Conservation (phyloP, 2,113 vertebrate species). For the Chaetops frenatus region DNA sequence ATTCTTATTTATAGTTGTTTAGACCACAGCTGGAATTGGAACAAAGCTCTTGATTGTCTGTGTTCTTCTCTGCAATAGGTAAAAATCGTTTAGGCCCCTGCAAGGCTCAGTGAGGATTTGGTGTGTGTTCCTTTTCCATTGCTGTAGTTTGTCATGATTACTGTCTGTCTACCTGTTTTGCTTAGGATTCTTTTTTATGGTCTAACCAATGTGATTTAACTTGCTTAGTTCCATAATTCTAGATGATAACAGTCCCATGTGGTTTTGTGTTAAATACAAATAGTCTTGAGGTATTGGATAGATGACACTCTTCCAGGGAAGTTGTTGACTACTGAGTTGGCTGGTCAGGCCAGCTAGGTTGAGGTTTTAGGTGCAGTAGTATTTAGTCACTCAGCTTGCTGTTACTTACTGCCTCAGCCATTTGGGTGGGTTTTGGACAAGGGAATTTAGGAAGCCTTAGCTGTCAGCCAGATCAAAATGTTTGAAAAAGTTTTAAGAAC, state of each 20-base stretch:
- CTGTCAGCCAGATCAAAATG: neutral
- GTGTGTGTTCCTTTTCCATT: neutral
- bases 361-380: neutral
- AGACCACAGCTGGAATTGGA: neutral
- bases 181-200: neutral
- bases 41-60: neutral
- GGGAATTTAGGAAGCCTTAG: neutral
- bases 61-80: neutral
- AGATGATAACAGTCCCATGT: neutral
- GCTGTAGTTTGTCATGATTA: neutral
- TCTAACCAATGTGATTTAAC: neutral
- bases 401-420: rapidly evolving
- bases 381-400: neutral
- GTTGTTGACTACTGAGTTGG: neutral
- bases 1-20: neutral
- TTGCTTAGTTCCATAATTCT: neutral
- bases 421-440: neutral
- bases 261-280: neutral
- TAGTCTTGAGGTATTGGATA: neutral
- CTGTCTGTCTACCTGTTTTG: neutral
- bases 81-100: neutral
- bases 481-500: neutral
- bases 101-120: neutral
- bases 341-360: neutral
- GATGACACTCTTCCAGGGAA: neutral